Conservation (phyloP, 2,113 vertebrate species). For the Anser cygnoides region DNA sequence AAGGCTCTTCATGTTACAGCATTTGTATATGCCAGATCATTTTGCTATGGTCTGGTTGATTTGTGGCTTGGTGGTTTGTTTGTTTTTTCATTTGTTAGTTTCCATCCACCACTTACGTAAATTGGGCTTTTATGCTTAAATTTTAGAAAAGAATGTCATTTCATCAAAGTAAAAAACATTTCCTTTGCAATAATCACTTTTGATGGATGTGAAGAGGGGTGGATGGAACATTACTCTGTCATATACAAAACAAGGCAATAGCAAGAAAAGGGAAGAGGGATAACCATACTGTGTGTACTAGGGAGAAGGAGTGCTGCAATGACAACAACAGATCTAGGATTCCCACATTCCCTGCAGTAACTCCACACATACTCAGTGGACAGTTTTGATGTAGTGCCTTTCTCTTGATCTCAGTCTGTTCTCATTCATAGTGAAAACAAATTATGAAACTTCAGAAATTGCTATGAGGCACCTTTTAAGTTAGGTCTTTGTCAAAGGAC, state of each 20-base stretch:
- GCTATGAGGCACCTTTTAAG: background rate
- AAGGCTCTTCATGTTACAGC: background rate
- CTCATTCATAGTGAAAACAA: background rate
- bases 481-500: background rate
- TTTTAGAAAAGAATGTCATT: background rate
- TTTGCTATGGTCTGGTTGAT: background rate
- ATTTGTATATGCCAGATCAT: background rate
- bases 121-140: background rate
- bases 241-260: background rate
- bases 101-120: background rate
- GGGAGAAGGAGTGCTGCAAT: background rate
- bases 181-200: background rate
- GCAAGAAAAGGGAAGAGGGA: background rate
- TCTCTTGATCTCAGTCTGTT: background rate
- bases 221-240: background rate
- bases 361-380: background rate
- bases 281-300: fast-evolving
- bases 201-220: background rate
- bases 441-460: background rate
- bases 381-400: background rate
- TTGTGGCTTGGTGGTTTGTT: background rate
- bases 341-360: background rate
- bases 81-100: background rate
- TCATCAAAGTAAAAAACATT: background rate
- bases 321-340: background rate